phyloP scores from a whole-genome alignment of 2,888 invertebrate species.

The Automeris io region DNA sequence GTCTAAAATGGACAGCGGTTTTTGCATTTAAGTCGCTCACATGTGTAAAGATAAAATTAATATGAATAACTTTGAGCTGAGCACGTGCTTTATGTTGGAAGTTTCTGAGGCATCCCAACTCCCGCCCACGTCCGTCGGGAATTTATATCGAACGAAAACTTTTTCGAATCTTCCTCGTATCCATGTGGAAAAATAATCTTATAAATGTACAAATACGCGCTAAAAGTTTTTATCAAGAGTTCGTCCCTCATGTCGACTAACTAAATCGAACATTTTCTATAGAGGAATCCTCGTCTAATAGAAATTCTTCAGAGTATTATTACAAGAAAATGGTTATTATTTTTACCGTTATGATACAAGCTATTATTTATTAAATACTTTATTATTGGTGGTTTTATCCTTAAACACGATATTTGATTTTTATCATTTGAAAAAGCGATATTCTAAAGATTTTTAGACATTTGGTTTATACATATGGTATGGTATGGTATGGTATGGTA shows the following conservation, averaged over 20 bases:
- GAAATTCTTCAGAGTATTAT: too few relatives aligned
- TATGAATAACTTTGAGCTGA: slow-evolving; percentile 15
- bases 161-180: slow-evolving; percentile 34
- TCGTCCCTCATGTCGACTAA: slow-evolving; percentile 3
- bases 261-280: neutral
- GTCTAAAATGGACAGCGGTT: too few relatives aligned
- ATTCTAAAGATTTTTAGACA: too few relatives aligned
- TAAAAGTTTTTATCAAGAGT: slow-evolving; percentile 10
- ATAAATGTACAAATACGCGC: slow-evolving; percentile 16
- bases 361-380: too few relatives aligned
- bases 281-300: neutral
- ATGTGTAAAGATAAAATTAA: slow-evolving; percentile 8
- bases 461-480: too few relatives aligned
- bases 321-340: too few relatives aligned
- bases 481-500: too few relatives aligned
- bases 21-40: too few relatives aligned
- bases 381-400: too few relatives aligned
- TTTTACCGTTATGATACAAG: too few relatives aligned
- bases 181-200: slow-evolving; percentile 26
- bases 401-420: too few relatives aligned
- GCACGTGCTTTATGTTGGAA: slow-evolving; percentile 22
- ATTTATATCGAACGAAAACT: slow-evolving; percentile 38
- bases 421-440: too few relatives aligned
- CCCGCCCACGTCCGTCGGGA: slow-evolving; percentile 27
- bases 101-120: slow-evolving; percentile 18